Evolutionary conservation across 2,888 invertebrate genomes (phyloP), one percentile per base, ranked within the genome.

Genomic region (Agrochola circellaris): DNA sequence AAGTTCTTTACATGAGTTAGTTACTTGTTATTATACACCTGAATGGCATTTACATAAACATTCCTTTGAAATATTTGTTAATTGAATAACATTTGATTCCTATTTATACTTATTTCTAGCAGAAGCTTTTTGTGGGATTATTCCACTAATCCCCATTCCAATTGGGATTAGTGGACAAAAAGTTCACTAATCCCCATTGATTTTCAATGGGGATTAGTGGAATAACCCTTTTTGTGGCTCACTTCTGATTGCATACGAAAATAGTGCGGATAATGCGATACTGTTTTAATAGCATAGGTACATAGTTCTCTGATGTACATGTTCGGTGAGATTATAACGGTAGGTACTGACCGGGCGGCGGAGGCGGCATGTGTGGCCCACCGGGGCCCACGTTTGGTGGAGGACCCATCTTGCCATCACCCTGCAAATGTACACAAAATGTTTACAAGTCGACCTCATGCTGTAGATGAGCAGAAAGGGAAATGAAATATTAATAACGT

Each of bases 291-390:
- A 30, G 45, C 23, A 48, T 30, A 45, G 15, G 15, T 45, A 48
- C 45, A 26, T 26, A 66, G 65, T 45, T 45, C 7, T 26, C 13
- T 20, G 7, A 23, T 30, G 23, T 23, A 15, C 34, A 23, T 13
- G 62, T 15, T 15, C 2, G 23, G 45, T 7, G 17, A n/a, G 15
- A 17, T 9, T 2, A 42, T 2, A 9, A 9, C 13, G 15, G 3
- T 20, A 17, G 13, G 38, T 70, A 84, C 87, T 88, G 15, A 95
- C 95, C 95, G 2, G 95, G 95, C 65, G 94, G 95, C 56, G 93
- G 95, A 83, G 94, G 93, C 83, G 91, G 93, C 93, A 93, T 89
- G 88, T 91, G 89, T 86, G 86, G 86, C 26, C 54, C 85, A 0
- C 45, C 60, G 62, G 82, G 79, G 30, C 90, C 87, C 79, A 85